These are phyloP conservation scores for Machaerirhynchus nigripectus DNA, from an alignment of 2,113 vertebrate genomes.

Conservation along the genomic window DNA sequence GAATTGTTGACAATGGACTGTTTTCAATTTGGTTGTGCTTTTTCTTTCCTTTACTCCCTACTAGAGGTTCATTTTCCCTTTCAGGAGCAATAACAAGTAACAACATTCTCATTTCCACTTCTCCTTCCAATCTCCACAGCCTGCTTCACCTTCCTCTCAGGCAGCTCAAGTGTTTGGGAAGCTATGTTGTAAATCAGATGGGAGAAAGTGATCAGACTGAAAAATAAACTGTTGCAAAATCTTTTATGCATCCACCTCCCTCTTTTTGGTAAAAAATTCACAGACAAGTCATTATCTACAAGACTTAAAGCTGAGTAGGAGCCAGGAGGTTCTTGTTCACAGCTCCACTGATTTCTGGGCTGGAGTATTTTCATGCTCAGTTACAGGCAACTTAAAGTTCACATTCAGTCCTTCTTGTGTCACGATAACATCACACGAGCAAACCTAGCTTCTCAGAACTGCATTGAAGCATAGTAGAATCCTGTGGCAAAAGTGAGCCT, in stretches of 20 bases:
- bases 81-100: background rate
- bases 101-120: background rate
- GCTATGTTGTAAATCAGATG: background rate
- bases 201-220: background rate
- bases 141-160: background rate
- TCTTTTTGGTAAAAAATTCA: background rate
- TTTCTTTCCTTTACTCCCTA: background rate
- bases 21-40: background rate
- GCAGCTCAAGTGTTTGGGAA: background rate
- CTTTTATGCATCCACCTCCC: background rate
- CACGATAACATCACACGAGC: background rate
- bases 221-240: background rate
- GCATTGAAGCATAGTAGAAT: background rate
- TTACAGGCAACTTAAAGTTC: background rate
- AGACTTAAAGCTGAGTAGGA: background rate
- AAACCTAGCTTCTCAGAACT: background rate
- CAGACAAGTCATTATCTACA: background rate
- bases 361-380: background rate
- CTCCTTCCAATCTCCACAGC: background rate
- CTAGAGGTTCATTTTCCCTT: background rate
- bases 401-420: background rate
- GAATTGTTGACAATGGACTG: background rate
- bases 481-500: background rate
- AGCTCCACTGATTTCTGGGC: background rate
- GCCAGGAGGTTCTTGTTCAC: background rate